phyloP scores from a whole-genome alignment of 37 sponge, comb jelly and placozoan species.

The Tethya wilhelma region DNA sequence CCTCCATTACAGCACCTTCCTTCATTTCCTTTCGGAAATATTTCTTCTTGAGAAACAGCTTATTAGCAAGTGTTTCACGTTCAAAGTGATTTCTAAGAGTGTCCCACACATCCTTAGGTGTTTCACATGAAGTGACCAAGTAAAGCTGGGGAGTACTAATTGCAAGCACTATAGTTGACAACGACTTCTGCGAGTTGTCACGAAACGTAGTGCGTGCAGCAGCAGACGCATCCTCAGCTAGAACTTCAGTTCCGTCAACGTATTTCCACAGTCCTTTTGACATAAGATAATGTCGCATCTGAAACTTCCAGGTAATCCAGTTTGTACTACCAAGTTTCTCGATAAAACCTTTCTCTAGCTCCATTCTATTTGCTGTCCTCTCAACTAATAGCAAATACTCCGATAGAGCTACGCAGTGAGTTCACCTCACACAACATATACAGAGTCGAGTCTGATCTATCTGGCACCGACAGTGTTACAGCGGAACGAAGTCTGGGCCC shows the following conservation, averaged over 20 bases:
- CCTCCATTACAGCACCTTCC: constrained; percentile 39
- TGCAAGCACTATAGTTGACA: constrained; percentile 43
- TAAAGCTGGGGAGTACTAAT: constrained; percentile 50
- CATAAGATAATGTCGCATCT: constrained; percentile 41
- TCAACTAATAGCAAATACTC: too few species aligned
- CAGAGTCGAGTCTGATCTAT: too few species aligned
- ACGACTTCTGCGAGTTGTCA: constrained; percentile 44
- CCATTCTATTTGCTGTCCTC: too few species aligned
- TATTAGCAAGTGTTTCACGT: constrained; percentile 57
- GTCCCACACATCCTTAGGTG: constrained; percentile 30
- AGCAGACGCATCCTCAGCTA: constrained; percentile 26
- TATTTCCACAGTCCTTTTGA: constrained; percentile 48
- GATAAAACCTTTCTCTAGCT: too few species aligned
- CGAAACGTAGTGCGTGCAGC: constrained; percentile 6
- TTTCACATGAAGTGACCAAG: constrained; percentile 45
- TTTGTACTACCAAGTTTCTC: too few species aligned
- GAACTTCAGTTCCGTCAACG: constrained; percentile 46
- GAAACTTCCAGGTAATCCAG: constrained; percentile 72
- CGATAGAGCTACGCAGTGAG: too few species aligned
- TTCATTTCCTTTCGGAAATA: constrained; percentile 65
- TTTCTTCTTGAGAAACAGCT: constrained; percentile 51
- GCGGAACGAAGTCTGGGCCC: too few species aligned
- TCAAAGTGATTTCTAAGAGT: constrained; percentile 42
- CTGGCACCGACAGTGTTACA: too few species aligned
- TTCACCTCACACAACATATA: too few species aligned